These are phyloP conservation scores for Amia ocellicauda DNA, from an alignment of 2,113 vertebrate genomes.

Conservation along the genomic window DNA sequence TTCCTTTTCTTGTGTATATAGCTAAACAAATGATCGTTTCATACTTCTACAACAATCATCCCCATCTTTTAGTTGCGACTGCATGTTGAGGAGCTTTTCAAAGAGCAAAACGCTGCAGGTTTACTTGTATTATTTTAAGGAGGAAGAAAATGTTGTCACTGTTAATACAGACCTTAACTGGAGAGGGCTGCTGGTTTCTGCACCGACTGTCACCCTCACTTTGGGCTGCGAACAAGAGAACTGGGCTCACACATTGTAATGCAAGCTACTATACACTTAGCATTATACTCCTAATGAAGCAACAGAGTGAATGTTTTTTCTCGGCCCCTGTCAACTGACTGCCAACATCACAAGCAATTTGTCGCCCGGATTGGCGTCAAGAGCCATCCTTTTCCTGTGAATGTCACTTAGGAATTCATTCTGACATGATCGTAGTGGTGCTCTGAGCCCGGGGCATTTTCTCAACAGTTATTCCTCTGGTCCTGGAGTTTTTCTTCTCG, in stretches of 20 bases:
- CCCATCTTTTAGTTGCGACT: too few species aligned
- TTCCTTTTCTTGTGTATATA: too few species aligned
- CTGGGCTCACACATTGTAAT: constrained; percentile 21
- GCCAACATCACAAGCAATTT: constrained; percentile 53
- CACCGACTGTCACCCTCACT: constrained; percentile 19
- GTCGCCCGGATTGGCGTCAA: constrained; percentile 51
- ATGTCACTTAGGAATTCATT: constrained; percentile 55
- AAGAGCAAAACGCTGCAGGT: background rate
- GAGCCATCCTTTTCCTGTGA: constrained; percentile 47
- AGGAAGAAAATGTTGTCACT: background rate
- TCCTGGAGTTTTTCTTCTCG: constrained; percentile 32
- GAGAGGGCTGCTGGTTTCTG: background rate
- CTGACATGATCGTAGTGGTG: constrained; percentile 47
- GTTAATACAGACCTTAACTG: constrained; percentile 3
- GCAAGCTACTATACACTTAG: constrained; percentile 19
- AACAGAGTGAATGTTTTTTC: constrained; percentile 51
- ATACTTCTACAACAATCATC: too few species aligned
- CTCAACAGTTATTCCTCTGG: constrained; percentile 28
- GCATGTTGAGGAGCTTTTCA: too few species aligned
- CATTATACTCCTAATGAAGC: constrained; percentile 39
- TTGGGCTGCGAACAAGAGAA: constrained; percentile 18
- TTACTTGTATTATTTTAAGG: background rate
- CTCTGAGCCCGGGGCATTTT: constrained; percentile 39
- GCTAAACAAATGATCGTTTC: too few species aligned
- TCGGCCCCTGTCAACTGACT: constrained; percentile 41